Evolutionary conservation across 2,888 invertebrate genomes (phyloP), one percentile per base, ranked within the genome.

Genomic region (Aplocera efformata): DNA sequence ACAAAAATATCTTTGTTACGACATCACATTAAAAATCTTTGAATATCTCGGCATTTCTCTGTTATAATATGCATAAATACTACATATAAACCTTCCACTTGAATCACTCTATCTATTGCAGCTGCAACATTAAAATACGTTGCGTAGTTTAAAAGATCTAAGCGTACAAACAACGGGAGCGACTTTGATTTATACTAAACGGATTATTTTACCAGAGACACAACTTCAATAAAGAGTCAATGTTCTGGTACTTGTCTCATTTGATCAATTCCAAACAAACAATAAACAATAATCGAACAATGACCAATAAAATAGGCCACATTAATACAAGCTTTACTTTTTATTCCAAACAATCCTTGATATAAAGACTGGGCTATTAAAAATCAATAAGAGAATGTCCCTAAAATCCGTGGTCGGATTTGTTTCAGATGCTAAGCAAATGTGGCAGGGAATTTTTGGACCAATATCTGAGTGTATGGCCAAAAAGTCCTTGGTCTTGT

Each of bases 361-460:
- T 62, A 48, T 66, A 67, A 58, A 53, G 63, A 60, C 55, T 39
- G 35, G 50, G 53, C 59, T 60, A 72, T 72, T 74, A 72, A 72
- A 63, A 73, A 73, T 72, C 74, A 67, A 73, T 74, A 72, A 51
- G 50, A 28, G 9, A 30, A 29, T 44, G 42, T 8, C 35, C 11
- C 7, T 7, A 13, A 13, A 13, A 6, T 22, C 22, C 22, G 7
- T 22, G 22, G n/a, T n/a, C 22, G n/a, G 7, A n/a, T 22, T 22
- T n/a, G 7, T 13, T 28, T 10, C 13, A 28, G 7, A 13, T 3
- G 7, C n/a, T 28, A 28, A 13, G 13, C 7, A 17, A 6, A 28
- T 7, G 8, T 13, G n/a, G n/a, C 13, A 22, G n/a, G n/a, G 6
- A 8, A 13, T 3, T n/a, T 13, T 10, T 10, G 27, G 22, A 10